phyloP scores from a whole-genome alignment of 1,140 invertebrate genomes.

The Eumaeus atala region DNA sequence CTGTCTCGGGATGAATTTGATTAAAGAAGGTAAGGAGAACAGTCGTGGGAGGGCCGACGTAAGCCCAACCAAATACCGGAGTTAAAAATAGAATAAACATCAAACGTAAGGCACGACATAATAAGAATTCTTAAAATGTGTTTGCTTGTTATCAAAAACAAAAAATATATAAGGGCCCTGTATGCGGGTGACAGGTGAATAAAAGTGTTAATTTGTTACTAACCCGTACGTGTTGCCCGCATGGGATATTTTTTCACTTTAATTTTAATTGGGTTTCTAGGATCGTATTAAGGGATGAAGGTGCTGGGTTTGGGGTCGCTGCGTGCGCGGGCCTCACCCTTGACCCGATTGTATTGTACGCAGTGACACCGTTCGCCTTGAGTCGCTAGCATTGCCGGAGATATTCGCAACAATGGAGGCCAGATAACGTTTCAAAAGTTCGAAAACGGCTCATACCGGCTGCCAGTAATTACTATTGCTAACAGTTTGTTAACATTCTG shows the following conservation, averaged over 20 bases:
- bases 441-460: constrained; percentile 67
- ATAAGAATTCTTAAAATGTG: neutral
- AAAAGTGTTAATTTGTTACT: constrained; percentile 39
- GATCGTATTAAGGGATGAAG: constrained; percentile 51
- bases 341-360: constrained; percentile 70
- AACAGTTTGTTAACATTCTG: constrained; percentile 46
- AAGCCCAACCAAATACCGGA: neutral
- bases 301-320: constrained; percentile 36
- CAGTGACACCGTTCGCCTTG: constrained; percentile 72
- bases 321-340: constrained; percentile 51
- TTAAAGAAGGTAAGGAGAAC: neutral
- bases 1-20: neutral
- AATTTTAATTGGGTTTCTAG: constrained; percentile 25
- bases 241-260: constrained; percentile 41
- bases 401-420: constrained; percentile 74
- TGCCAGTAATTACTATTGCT: constrained; percentile 60
- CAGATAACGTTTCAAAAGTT: constrained; percentile 73
- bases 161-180: constrained; percentile 25
- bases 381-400: constrained; percentile 70
- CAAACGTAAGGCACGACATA: neutral
- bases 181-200: constrained; percentile 54
- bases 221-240: constrained; percentile 39
- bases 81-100: constrained; percentile 7
- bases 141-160: constrained; percentile 24
- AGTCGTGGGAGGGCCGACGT: neutral